Evolutionary conservation across 2,113 vertebrate species (phyloP), one percentile per base, ranked within the genome.

Genomic region (Macheiramphus alcinus): DNA sequence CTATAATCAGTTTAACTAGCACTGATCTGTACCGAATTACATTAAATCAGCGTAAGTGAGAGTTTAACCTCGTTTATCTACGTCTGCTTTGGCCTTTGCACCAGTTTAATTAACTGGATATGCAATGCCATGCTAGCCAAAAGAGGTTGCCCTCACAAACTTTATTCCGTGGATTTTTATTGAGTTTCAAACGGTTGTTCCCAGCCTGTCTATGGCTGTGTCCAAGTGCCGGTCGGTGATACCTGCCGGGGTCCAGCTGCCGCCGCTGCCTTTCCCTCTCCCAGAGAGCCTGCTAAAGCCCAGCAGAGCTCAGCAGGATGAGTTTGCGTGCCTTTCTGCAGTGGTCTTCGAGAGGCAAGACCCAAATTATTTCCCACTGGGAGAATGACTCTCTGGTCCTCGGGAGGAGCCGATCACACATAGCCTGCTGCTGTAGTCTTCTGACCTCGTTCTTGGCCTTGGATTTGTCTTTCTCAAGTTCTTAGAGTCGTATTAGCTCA

Each of bases 41-140:
- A 56, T 72, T 79, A 87, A 80, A 88, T 75, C 74, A 90, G 80
- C 25, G 5, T 48, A 95, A 95, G 95, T 91, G 93, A 96, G 94
- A 91, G 81, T 95, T 97, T 94, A 97, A 94, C 93, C 71, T 73
- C 81, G 48, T 96, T 96, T 90, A 87, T 89, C 78, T 76, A 53
- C 1, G 0, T 68, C 70, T 95, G 78, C 74, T 93, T 63, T 90
- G 90, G 92, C 90, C 81, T 95, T 96, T 96, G 92, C 70, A 72
- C 92, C 31, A 48, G 53, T 82, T 93, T 72, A 67, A 67, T 88
- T 86, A 94, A 84, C 43, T 11, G 31, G 47, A 59, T 82, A 93
- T 87, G 36, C n/a, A 67, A n/a, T 70, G 61, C 74, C 0, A 0
- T 42, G 75, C 66, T 94, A 34, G 79, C 43, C 56, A 75, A 34